Base-by-base conservation (phyloP, 2,888 invertebrate genomes). In the Oscheius onirici region DNA sequence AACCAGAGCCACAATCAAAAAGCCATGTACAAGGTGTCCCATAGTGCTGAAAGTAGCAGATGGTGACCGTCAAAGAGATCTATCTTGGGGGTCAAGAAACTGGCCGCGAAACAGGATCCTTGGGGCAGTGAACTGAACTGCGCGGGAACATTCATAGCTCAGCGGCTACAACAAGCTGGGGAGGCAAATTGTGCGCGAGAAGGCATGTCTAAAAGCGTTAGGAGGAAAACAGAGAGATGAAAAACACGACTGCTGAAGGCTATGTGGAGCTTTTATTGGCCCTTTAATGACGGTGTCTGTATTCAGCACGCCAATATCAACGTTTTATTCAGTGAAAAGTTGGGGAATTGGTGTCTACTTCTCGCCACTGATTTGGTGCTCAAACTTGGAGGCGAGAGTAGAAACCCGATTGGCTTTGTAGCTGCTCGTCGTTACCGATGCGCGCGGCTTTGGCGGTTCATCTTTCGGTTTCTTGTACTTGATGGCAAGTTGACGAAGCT, bases 81-180 rank as follows among this genome's bases (percentile, higher is more conserved):
- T 2, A 20, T 22, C 2, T 17, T 17, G 24, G 49, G 49, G 63
- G 46, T 63, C 28, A 28, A 24, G 24, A 28, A 63, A 44, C 63
- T 63, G 63, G 46, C 63, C 49, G 22, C 17, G 63, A 49, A 63
- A 63, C 63, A 26, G 49, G 63, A 63, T 63, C 63, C 60, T 43
- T 49, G 63, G 63, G 63, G 49, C 46, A 46, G 46, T 49, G 63
- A 63, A 63, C 63, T 49, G 63, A 63, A 63, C 34, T 63, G 46
- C 24, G 8, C 34, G 46, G 13, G n/a, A 0, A 46, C 46, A 34
- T 34, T 34, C 34, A 34, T 34, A 34, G 34, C 34, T 34, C 34
- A 34, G 34, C 34, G 8, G 34, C 34, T 34, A 34, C 34, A 34
- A 34, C 34, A 34, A 34, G 34, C 34, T 6, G 34, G 34, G 8